Conservation (phyloP, 2,797 vertebrate genomes). For the Dermochelys coriacea region DNA sequence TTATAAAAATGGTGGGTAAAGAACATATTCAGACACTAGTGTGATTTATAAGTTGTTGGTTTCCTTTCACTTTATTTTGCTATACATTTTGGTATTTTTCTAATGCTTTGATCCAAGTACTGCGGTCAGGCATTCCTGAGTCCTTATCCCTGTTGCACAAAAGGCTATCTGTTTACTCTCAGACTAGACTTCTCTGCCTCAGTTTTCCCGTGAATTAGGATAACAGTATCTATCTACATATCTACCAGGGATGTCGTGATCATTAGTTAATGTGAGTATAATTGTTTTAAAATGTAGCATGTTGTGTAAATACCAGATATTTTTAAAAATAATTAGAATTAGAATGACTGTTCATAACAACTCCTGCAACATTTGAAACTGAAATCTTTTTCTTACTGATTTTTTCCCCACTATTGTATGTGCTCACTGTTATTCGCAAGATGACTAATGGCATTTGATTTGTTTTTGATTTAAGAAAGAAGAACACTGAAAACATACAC, state of each 20-base stretch:
- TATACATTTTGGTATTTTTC: background rate
- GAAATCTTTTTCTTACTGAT: background rate
- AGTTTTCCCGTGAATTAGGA: background rate
- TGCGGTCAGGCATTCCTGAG: background rate
- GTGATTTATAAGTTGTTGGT: background rate
- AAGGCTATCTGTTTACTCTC: background rate
- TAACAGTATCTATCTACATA: background rate
- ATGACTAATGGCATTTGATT: background rate
- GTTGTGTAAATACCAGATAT: background rate
- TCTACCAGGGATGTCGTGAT: background rate
- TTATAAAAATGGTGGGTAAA: background rate
- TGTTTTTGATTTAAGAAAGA: background rate
- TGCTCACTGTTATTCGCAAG: background rate
- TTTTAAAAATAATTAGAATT: background rate
- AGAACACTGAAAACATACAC: background rate
- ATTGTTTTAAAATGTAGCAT: background rate
- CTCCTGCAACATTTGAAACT: background rate
- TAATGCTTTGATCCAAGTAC: background rate
- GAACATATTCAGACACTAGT: fast-evolving
- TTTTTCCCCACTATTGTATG: background rate
- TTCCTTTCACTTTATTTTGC: background rate
- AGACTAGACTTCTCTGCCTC: background rate
- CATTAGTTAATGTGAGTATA: background rate
- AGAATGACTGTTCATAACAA: background rate
- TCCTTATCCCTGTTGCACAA: background rate